phyloP scores from a whole-genome alignment of 2,888 invertebrate species.

The Timema podura region DNA sequence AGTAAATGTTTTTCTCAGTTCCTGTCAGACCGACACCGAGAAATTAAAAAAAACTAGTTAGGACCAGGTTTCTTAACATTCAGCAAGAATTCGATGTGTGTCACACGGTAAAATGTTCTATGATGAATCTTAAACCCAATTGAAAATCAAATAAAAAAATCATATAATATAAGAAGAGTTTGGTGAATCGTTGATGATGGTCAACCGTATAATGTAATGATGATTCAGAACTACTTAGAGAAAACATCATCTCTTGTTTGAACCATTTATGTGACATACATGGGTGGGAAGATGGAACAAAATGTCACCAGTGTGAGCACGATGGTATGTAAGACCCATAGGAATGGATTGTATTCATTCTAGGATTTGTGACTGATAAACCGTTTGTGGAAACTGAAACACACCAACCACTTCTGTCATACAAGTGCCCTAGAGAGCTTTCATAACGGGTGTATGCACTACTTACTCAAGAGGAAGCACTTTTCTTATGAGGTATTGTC shows the following conservation, averaged over 20 bases:
- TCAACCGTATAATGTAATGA: not conserved
- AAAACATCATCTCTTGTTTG: conserved; percentile 13
- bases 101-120: conserved; percentile 30
- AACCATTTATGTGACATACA: conserved; percentile 9
- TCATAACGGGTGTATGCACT: too few relatives aligned
- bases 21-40: conserved; percentile 31
- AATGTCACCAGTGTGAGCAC: conserved; percentile 3
- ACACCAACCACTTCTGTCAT: too few relatives aligned
- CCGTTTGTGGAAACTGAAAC: too few relatives aligned
- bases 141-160: conserved; percentile 25
- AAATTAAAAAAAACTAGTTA: conserved; percentile 26
- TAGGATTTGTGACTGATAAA: too few relatives aligned
- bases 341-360: not conserved
- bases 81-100: conserved; percentile 30
- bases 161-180: conserved; percentile 27
- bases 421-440: too few relatives aligned
- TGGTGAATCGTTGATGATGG: conserved; percentile 24
- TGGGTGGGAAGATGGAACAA: conserved; percentile 14
- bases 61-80: conserved; percentile 25
- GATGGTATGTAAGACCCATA: not conserved
- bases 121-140: conserved; percentile 26
- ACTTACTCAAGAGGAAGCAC: too few relatives aligned
- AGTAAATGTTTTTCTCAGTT: conserved; percentile 27
- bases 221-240: not conserved
- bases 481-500: too few relatives aligned